Evolutionary conservation across 2,888 invertebrate species (phyloP), one percentile per base, ranked within the genome.

Genomic region (Melanostoma mellinum): DNA sequence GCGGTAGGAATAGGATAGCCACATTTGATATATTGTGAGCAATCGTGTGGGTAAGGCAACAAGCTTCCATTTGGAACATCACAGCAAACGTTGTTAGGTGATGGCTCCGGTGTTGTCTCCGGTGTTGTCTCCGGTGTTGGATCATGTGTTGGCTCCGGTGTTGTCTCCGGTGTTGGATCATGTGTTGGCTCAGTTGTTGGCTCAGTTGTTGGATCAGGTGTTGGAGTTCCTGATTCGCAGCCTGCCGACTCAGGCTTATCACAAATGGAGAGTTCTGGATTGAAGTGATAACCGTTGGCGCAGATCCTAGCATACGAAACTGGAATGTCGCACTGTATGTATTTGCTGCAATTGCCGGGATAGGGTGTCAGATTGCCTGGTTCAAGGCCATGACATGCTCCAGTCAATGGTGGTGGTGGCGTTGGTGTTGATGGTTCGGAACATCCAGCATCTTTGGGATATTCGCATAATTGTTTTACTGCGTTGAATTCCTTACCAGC

Each of bases 401-500:
- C 86, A 8, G 60, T 79, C 3, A 65, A 85, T 30, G 86, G 75
- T 1, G 87, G 87, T 20, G 73, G 35, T 5, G 58, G 8, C 6
- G 6, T 2, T 3, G 58, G 33, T 4, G 32, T 42, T n/a, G 60
- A 72, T 5, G 20, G 20, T 0, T 92, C 92, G 90, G 92, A 80
- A 42, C 89, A 90, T 42, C 87, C 87, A 32, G 89, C 89, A 6
- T 85, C 63, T 20, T 85, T 72, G 46, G 87, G 87, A 20, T 79
- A 80, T 3, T 88, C 88, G 46, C 90, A 90, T n/a, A 86, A 58
- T 46, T 87, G 71, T 1, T 81, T 56, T 0, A 61, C 33, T 2
- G 80, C 86, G 63, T 86, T 89, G 36, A 89, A 93, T 9, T 92
- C 93, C 8, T 92, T 91, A 20, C 92, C 92, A 0, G 92, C 91